Evolutionary conservation across 2,113 vertebrate species (phyloP), one percentile per base, ranked within the genome.

Genomic region (Archocentrus centrarchus): DNA sequence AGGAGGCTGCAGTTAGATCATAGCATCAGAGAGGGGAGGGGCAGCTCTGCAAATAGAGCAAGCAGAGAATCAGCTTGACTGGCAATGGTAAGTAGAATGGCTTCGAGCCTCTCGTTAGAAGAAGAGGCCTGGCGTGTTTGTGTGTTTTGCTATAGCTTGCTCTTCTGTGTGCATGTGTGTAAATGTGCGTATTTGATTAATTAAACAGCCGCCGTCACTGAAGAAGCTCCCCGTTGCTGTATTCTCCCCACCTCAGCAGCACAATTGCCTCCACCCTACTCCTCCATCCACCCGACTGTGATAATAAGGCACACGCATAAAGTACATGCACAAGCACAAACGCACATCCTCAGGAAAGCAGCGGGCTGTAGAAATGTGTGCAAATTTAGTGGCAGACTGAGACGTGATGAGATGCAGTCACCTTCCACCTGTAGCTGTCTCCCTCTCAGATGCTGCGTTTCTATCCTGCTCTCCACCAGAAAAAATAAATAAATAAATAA

Each of bases 1-100:
- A 87, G 91, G 93, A 91, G 92, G 88, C 87, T 93, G 88, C 87
- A 92, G 91, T 94, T 94, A 93, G 93, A 94, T 94, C 91, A 93
- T 88, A 93, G 93, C 90, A 91, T 92, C 83, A 85, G 90, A 24
- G 90, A 90, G 86, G 89, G 93, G 93, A 92, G 93, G 92, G 94
- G 91, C 4, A n/a, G 80, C 86, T 89, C 88, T 86, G 88, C 92
- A 93, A 94, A 94, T 80, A 91, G 90, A 93, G 93, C 68, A 70
- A 91, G 88, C 92, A 84, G 50, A 63, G 83, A 92, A 89, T 63
- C 73, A 59, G 88, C 84, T 84, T 83, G 91, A 86, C 86, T 86
- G 89, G 82, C 63, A 76, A 86, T 63, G 11, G 80, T 55, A 87
- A 87, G 73, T 70, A 83, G 86, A 90, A 93, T 88, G 87, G 87